phyloP scores from a whole-genome alignment of 2,797 vertebrate species.

The Odontamblyopus rebecca region DNA sequence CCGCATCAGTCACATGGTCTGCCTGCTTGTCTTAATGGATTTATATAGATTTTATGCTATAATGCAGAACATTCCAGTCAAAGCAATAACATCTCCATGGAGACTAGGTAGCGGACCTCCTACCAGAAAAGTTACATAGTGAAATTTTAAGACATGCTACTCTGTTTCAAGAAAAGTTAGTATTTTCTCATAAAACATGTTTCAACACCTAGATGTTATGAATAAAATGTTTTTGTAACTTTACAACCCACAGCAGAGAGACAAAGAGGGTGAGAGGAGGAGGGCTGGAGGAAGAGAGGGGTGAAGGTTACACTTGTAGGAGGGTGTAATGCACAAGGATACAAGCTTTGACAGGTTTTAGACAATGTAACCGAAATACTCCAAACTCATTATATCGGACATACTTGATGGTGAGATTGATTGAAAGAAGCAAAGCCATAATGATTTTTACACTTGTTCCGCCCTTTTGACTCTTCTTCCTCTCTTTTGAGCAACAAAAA shows the following conservation, averaged over 20 bases:
- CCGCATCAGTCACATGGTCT: too few species aligned
- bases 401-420: constrained; percentile 28
- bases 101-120: too few species aligned
- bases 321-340: constrained; percentile 63
- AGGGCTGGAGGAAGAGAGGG: constrained; percentile 62
- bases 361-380: constrained; percentile 39
- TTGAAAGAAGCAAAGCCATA: constrained; percentile 22
- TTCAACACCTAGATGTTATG: neutral
- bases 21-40: too few species aligned
- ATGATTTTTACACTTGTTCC: constrained; percentile 34
- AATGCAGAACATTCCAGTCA: too few species aligned
- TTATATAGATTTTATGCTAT: too few species aligned
- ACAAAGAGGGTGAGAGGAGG: constrained; percentile 52
- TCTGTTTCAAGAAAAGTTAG: neutral
- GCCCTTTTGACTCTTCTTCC: constrained; percentile 38
- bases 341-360: constrained; percentile 56
- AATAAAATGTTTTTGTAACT: neutral
- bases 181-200: neutral
- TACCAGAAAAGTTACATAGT: too few species aligned
- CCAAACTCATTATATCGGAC: constrained; percentile 33
- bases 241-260: neutral
- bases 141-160: neutral
- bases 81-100: too few species aligned
- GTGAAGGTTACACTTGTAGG: constrained; percentile 69
- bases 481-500: constrained; percentile 33